These are phyloP conservation scores for Eilema caniola DNA, from an alignment of 2,888 invertebrate genomes.

Conservation along the genomic window DNA sequence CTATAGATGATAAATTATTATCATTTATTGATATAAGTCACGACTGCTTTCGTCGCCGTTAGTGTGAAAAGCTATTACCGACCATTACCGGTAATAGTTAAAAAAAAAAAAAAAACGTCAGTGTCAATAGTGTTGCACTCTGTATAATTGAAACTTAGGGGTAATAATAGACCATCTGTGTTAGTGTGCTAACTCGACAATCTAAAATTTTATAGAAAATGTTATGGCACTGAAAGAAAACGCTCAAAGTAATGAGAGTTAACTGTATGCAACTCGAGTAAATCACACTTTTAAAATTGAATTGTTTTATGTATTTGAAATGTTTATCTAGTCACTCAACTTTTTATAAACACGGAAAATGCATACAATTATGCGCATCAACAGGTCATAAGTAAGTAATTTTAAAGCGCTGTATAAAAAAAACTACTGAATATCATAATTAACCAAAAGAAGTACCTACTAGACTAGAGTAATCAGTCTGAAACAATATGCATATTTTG, in stretches of 20 bases:
- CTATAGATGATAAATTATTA: constrained; percentile 10
- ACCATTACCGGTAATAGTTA: constrained; percentile 21
- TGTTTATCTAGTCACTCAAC: not conserved
- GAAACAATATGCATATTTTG: too few species aligned
- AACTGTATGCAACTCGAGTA: not conserved
- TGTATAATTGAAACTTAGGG: constrained; percentile 39
- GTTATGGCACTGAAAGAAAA: constrained; percentile 32
- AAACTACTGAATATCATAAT: too few species aligned
- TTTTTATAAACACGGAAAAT: not conserved
- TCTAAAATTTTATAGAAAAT: constrained; percentile 10
- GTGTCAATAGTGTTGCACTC: constrained; percentile 38
- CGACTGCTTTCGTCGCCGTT: constrained; percentile 17
- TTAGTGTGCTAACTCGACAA: constrained; percentile 25
- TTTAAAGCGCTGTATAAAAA: too few species aligned
- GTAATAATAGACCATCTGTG: not conserved
- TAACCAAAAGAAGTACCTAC: too few species aligned
- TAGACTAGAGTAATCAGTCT: too few species aligned
- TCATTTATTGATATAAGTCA: constrained; percentile 13
- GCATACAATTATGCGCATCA: too few species aligned
- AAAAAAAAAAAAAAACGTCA: too few species aligned
- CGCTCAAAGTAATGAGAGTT: not conserved
- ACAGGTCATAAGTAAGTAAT: too few species aligned
- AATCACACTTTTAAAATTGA: too few species aligned
- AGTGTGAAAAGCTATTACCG: constrained; percentile 25
- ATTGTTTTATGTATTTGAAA: too few species aligned